A percentile compares a stretch with the other conserved stretches of the same genome.
Evolutionary conservation across 2,888 invertebrate genomes (phyloP).

Genomic region (Ashinkailepas kermadecensis): DNA sequence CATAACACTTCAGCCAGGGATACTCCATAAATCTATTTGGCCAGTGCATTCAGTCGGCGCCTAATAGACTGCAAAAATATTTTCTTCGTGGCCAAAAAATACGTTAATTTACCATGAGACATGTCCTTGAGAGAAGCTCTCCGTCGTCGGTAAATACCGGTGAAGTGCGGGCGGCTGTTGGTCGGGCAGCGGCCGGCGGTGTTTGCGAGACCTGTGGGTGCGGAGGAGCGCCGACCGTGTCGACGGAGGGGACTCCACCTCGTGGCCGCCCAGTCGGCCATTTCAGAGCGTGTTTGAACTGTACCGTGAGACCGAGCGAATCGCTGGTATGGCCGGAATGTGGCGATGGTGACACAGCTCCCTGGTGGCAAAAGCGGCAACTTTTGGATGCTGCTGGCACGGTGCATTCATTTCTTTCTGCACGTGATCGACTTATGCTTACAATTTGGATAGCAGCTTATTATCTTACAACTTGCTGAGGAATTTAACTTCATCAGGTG

Average conservation of each 20-base stretch:
- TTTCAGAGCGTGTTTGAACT: not conserved
- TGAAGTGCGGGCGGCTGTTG: not conserved
- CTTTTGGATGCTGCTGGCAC: no score
- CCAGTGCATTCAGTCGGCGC: conserved; percentile 26
- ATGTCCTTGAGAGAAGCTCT: not conserved
- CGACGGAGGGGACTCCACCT: no score
- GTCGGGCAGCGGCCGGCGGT: not conserved
- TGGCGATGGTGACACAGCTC: not conserved
- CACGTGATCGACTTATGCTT: no score
- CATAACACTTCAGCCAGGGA: conserved; percentile 3
- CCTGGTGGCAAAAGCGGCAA: no score
- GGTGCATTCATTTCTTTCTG: no score
- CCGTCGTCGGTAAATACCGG: not conserved
- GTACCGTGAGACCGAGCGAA: not conserved
- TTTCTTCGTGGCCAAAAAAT: not conserved
- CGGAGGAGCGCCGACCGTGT: not conserved
- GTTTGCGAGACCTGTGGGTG: not conserved
- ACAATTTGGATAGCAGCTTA: no score
- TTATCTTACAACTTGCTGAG: no score
- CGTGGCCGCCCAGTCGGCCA: not conserved
- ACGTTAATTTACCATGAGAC: not conserved
- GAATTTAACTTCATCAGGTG: no score
- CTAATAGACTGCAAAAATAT: conserved; percentile 17
- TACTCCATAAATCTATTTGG: conserved; percentile 17
- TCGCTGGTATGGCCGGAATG: not conserved